Conservation (phyloP, 2,113 vertebrate species). For the Micronycteris hirsuta region DNA sequence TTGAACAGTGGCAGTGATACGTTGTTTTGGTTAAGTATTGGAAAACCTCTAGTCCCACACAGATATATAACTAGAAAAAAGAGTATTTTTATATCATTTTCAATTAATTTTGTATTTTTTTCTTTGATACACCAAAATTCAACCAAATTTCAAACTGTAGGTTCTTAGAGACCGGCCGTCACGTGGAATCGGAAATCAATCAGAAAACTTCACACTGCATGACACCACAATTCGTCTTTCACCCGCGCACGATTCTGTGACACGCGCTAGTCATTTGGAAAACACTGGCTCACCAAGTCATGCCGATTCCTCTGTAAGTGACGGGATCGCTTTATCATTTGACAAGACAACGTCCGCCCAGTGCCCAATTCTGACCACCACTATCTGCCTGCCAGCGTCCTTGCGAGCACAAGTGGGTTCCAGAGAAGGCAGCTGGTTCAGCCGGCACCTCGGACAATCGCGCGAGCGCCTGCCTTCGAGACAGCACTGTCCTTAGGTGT, state of each 20-base stretch:
- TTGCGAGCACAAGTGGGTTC: neutral
- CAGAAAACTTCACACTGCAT: neutral
- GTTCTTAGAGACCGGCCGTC: neutral
- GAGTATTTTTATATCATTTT: neutral
- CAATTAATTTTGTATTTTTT: neutral
- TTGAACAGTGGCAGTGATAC: neutral
- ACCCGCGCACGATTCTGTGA: neutral
- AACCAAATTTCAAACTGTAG: neutral
- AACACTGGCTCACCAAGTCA: neutral
- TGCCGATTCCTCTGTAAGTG: neutral
- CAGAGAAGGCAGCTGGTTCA: neutral
- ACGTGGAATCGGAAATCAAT: neutral
- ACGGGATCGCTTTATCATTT: neutral
- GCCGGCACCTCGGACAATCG: no score
- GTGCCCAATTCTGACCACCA: neutral
- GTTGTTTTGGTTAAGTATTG: neutral
- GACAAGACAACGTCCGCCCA: neutral
- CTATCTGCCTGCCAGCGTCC: neutral
- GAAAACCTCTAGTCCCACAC: neutral
- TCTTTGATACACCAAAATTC: neutral
- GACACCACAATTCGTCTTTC: neutral
- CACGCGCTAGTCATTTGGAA: neutral
- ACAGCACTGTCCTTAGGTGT: fast-evolving
- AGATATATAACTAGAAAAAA: neutral
- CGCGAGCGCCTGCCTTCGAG: fast-evolving